Base-by-base conservation (phyloP, 2,113 vertebrate genomes). In the Gallinago undulata region DNA sequence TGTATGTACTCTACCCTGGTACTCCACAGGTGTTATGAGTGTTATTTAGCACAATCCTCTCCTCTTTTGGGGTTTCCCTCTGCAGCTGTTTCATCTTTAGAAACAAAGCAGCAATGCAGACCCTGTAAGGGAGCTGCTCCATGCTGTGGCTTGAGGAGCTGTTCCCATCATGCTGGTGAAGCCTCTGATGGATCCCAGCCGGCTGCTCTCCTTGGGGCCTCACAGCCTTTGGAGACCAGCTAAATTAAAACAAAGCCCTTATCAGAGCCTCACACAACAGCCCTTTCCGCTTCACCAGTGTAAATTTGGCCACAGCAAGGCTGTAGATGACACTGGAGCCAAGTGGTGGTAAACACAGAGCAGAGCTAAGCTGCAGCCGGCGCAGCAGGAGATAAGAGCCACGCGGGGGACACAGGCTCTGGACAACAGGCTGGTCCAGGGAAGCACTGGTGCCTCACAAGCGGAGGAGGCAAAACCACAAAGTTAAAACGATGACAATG, bases 341-440 rank as follows among this genome's bases (percentile, higher is more conserved):
- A 86, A 86, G 72, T 53, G 82, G 72, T 80, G 88, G 79, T 51
- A 95, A 90, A 90, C 72, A 93, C 25, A 70, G 59, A 35, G 67
- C 84, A 89, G 91, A 89, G 84, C 50, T 83, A 84, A 89, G 80
- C 60, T 59, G 80, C 95, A 94, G 82, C 63, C 57, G 79, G 75
- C 7, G 0, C 0, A 0, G 78, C 53, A 81, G 68, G 73, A 92
- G 94, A 84, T 84, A 91, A 95, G 60, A 70, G 63, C 2, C 0
- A 0, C 0, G 0, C 0, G 0, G 51, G 30, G 70, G 33, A 53
- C 18, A 35, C 2, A 19, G 84, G 43, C 19, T 72, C 51, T 25
- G 60, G 75, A n/a, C 7, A 28, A 63, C 28, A 10, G 86, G n/a
- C 45, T 31, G 83, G n/a, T 37, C n/a, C 7, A 69, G 10, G 30